Evolutionary conservation across 2,113 vertebrate species (phyloP), one percentile per base, ranked within the genome.

Genomic region (Odocoileus virginianus): DNA sequence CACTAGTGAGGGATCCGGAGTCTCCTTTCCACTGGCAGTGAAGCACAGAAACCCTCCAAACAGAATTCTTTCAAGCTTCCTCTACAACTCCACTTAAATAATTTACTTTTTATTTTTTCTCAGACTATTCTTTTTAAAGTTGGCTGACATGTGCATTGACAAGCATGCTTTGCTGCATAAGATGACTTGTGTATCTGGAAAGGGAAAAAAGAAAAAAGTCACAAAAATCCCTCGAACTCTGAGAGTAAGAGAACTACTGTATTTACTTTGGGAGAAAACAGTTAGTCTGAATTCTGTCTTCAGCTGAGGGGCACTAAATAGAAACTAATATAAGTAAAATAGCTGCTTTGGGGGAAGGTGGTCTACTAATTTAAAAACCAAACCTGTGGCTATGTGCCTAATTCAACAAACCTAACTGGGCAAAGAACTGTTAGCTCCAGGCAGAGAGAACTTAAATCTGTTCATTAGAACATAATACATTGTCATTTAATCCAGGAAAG

Each of bases 31-130:
- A 98, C 97, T 98, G 99, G 98, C 98, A 99, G 98, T 98, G 99
- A 98, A 99, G 99, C 98, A 98, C 98, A 98, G 98, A 99, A 99
- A 98, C 97, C 98, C 98, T 99, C 98, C 98, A 99, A 99, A 99
- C 98, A 98, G 99, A 99, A 98, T 98, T 99, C 99, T 99, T 99
- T 99, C 99, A 99, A 99, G 99, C 98, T 98, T 98, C 98, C 98
- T 98, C 98, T 99, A 99, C 98, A 99, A 98, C 98, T 99, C 97
- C 98, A 99, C 99, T 99, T 99, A 99, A 99, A 99, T 99, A 99
- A 99, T 99, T 99, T 99, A 99, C 98, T 99, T 99, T 99, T 99
- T 98, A 98, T 98, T 99, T 99, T 98, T 98, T 98, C 98, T 98
- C 98, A 98, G 98, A 98, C 98, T 99, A 98, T 98, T 98, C 98